Conservation (phyloP, 2,888 invertebrate genomes). For the Trichogramma evanescens region DNA sequence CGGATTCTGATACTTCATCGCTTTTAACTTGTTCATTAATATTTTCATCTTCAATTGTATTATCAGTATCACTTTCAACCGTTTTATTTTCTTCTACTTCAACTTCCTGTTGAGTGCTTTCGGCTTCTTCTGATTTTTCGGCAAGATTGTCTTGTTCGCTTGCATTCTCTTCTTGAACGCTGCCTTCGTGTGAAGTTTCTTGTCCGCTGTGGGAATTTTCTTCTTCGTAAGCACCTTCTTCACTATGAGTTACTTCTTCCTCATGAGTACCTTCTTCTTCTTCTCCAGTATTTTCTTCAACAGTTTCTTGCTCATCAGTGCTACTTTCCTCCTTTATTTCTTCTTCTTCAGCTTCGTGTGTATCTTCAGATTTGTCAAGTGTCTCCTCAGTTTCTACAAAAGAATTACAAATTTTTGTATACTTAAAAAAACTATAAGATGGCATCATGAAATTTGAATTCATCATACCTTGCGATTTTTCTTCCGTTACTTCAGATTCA, state of each 20-base stretch:
- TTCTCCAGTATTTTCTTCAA: constrained; percentile 23
- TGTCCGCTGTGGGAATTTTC: constrained; percentile 21
- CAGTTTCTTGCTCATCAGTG: constrained; percentile 23
- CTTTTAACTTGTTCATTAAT: constrained; percentile 22
- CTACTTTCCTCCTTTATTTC: background rate
- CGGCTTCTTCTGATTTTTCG: constrained; percentile 17
- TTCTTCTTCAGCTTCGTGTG: background rate
- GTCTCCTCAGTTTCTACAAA: constrained; percentile 41
- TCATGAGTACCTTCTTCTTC: constrained; percentile 20
- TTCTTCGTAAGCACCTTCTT: constrained; percentile 7
- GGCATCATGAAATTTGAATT: no score
- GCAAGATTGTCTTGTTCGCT: constrained; percentile 14
- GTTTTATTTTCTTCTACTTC: background rate
- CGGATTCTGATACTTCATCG: constrained; percentile 19
- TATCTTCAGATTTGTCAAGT: background rate
- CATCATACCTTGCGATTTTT: no score
- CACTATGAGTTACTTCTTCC: constrained; percentile 14
- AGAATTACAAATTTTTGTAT: constrained; percentile 20
- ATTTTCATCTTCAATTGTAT: constrained; percentile 22
- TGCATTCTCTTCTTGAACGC: constrained; percentile 21
- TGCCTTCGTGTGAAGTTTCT: constrained; percentile 23
- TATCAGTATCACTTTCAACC: constrained; percentile 2
- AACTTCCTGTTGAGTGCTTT: constrained; percentile 4
- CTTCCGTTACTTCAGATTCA: background rate
- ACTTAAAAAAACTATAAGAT: no score